Conservation (phyloP, 2,113 vertebrate genomes). For the Nothobranchius kuhntae region DNA sequence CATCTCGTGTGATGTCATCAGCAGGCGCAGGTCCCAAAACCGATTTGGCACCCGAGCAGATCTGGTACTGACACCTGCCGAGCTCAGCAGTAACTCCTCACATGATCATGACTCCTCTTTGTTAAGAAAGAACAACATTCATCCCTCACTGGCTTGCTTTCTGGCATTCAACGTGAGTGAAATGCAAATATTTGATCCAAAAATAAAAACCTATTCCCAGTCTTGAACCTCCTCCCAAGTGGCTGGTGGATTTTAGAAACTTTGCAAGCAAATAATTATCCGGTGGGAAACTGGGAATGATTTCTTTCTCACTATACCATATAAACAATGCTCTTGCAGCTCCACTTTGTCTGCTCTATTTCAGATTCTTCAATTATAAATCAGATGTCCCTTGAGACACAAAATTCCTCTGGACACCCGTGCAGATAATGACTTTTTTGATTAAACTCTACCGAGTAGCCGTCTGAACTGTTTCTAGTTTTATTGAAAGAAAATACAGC, state of each 20-base stretch:
- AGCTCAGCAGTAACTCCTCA: too few relatives aligned
- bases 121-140: slow-evolving; percentile 16
- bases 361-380: slow-evolving; percentile 2
- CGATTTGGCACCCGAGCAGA: too few relatives aligned
- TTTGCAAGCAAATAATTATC: slow-evolving; percentile 5
- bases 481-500: not conserved
- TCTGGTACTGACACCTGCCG: too few relatives aligned
- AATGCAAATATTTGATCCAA: slow-evolving; percentile 27
- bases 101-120: too few relatives aligned
- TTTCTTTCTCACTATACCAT: slow-evolving; percentile 10
- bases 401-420: slow-evolving; percentile 1
- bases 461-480: not conserved
- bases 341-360: not conserved
- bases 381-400: not conserved
- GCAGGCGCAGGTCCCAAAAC: too few relatives aligned
- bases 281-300: slow-evolving; percentile 5
- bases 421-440: slow-evolving; percentile 4
- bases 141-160: slow-evolving; percentile 6
- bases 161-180: slow-evolving; percentile 7
- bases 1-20: too few relatives aligned
- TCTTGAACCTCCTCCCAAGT: slow-evolving; percentile 2
- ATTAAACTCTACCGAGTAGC: slow-evolving; percentile 10
- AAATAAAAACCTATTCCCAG: slow-evolving; percentile 16
- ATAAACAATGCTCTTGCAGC: slow-evolving; percentile 12
- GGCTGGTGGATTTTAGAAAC: slow-evolving; percentile 1